Base-by-base conservation (phyloP, 2,797 vertebrate genomes). In the Falco cherrug region DNA sequence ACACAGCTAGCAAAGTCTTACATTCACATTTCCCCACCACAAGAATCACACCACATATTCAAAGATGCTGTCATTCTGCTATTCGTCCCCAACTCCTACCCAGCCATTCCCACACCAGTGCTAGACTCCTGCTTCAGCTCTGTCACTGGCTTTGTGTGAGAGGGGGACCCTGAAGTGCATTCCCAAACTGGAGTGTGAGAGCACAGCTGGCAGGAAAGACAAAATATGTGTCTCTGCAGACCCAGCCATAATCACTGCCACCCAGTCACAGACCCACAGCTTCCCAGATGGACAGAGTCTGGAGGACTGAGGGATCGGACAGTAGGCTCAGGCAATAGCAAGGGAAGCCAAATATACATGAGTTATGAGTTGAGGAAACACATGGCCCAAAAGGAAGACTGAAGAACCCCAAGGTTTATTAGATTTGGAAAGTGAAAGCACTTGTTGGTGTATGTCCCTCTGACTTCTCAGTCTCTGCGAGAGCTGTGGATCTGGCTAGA, bases 101-200 rank as follows among this genome's bases (percentile, higher is more conserved):
- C 65, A 87, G 53, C 16, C 65, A 51, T 29, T 12, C 31, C 31
- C 29, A 71, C 43, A 9, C 41, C 63, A 50, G 2, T 1, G 5
- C 33, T 29, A 63, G 56, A 81, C 16, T 31, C 24, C 28, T 43
- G 15, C 56, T 65, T 37, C 56, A 67, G 48, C 50, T 68, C 50
- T 39, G 50, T 35, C 74, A 48, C 35, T 19, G 35, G 33, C 33
- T 77, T 16, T 29, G 20, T 37, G 41, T 41, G 61, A 51, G 59
- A 2, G 1, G 25, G 8, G 18, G 7, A 3, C 5, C 8, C 37
- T 29, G 24, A 73, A 60, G 47, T 17, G 26, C 3, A 1, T 19
- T 67, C 26, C 60, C 43, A 54, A 84, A 56, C 4, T 17, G 29
- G 56, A 67, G 13, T n/a, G 9, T 59, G 53, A 81, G 64, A 78